Base-by-base conservation (phyloP, 2,888 invertebrate genomes). In the Dryomyza anilis region DNA sequence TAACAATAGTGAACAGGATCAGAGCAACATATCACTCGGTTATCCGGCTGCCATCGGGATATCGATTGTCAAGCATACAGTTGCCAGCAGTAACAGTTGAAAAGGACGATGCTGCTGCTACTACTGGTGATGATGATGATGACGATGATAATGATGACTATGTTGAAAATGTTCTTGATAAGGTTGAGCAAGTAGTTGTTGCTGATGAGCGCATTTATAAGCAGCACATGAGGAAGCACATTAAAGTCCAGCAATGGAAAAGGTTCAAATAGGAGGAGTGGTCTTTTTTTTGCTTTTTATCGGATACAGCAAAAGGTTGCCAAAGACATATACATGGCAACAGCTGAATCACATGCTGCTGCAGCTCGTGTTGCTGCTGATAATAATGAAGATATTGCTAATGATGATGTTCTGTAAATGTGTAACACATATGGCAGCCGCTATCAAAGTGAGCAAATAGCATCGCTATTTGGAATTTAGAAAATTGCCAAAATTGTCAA, bases 1-100 rank as follows among this genome's bases (percentile, higher is more conserved):
- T 3, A n/a, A 52, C 60, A 63, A n/a, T n/a, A n/a, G n/a, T n/a
- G n/a, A n/a, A n/a, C n/a, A n/a, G n/a, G n/a, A n/a, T n/a, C 65
- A 61, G 57, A 58, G 65, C 63, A 21, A 45, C 23, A 45, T 29
- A 29, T 30, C 33, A 30, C 48, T 33, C 10, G 30, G 46, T 59
- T 48, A 30, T 48, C 39, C 59, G 3, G 59, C 10, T 33, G 48
- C 21, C 46, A 33, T 59, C 48, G 30, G 30, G n/a, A n/a, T 30
- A 59, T 48, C 48, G 59, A 48, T 21, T 59, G 48, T 48, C 46
- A 59, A 33, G 14, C 3, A 14, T 25, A 27, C n/a, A n/a, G n/a
- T 14, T 48, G 12, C 14, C 23, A 50, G n/a, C 23, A 27, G 10
- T 21, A n/a, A 23, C 5, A 19, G 48, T 14, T 21, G 25, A 48